Conservation (phyloP, 2,888 invertebrate genomes). For the Syrphus vitripennis region DNA sequence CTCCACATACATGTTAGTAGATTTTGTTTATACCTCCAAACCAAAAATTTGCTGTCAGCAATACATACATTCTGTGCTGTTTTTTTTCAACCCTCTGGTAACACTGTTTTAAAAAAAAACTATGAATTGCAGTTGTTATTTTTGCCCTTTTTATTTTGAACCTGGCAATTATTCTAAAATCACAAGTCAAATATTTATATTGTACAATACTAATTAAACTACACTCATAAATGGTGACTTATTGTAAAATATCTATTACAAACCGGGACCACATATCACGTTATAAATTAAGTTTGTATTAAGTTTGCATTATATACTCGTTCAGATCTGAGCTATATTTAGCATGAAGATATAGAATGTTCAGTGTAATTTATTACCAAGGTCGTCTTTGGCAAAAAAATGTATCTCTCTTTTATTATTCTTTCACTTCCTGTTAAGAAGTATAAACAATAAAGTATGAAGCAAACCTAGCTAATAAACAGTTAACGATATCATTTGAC, state of each 20-base stretch:
- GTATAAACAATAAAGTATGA: background rate
- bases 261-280: background rate
- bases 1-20: too few species aligned
- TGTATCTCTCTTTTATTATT: background rate
- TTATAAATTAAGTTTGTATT: background rate
- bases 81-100: too few species aligned
- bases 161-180: too few species aligned
- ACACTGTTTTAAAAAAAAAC: too few species aligned
- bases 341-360: background rate
- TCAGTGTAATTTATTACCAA: constrained; percentile 17
- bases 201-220: background rate
- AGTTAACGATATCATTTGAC: background rate
- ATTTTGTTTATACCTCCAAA: too few species aligned
- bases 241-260: background rate
- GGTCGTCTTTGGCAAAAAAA: constrained; percentile 15
- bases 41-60: too few species aligned
- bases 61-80: too few species aligned
- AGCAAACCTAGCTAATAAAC: background rate
- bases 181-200: too few species aligned
- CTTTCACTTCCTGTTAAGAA: background rate
- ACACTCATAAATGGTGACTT: background rate
- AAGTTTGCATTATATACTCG: too few species aligned
- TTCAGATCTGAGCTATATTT: background rate
- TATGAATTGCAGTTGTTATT: too few species aligned
- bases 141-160: too few species aligned